Percentiles rank a stretch among this genome's conserved stretches.
phyloP scores from a whole-genome alignment of 2,113 vertebrate genomes.

The Mobula birostris region DNA sequence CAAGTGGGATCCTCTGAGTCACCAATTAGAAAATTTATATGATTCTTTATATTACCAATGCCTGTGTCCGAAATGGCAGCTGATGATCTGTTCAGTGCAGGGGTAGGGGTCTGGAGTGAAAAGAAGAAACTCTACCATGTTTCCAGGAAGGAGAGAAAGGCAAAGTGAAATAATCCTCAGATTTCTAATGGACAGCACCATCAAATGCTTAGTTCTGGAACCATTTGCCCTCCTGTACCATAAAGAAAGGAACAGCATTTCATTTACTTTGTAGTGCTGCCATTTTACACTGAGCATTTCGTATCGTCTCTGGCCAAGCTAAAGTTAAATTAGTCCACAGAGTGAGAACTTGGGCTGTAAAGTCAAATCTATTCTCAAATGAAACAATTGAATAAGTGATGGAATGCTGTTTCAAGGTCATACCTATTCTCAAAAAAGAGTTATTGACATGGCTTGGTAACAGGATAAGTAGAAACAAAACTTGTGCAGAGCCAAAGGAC shows the following conservation, averaged over 20 bases:
- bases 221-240: neutral
- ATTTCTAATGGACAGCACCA: neutral
- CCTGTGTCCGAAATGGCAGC: too few species aligned
- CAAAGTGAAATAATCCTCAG: neutral
- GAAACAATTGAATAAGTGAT: neutral
- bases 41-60: too few species aligned
- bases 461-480: neutral
- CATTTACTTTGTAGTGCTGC: neutral
- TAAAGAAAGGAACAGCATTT: neutral
- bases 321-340: neutral
- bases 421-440: neutral
- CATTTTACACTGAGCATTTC: too few species aligned
- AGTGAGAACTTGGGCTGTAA: neutral
- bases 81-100: too few species aligned
- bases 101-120: too few species aligned
- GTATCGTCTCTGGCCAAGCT: neutral
- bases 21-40: too few species aligned
- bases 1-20: too few species aligned
- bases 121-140: too few species aligned
- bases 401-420: neutral
- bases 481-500: neutral
- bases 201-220: neutral
- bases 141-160: neutral
- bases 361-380: neutral
- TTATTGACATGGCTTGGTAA: neutral